Evolutionary conservation across 2,888 invertebrate species (phyloP), one percentile per base, ranked within the genome.

Genomic region (Agriotes lineatus): DNA sequence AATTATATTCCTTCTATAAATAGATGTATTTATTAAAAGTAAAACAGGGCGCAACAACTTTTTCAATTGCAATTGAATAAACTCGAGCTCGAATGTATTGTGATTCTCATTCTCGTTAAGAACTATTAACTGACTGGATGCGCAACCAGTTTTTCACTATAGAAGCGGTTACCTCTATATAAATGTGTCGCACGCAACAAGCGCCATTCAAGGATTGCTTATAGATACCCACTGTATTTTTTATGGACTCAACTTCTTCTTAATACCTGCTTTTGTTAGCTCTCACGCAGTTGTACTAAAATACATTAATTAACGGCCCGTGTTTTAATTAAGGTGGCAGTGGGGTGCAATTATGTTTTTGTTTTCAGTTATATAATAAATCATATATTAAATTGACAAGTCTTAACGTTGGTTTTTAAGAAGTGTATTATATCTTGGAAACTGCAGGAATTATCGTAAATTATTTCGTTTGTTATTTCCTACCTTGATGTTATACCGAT

Each of bases 1-100:
- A 14, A 33, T 33, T 52, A 52, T 33, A 52, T 30, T 30, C 30
- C 6, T 6, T 18, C 78, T 77, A 63, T 56, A 56, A 56, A 56
- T 56, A 56, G 56, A 56, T 37, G n/a, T 56, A 56, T 56, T 56
- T 56, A 56, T 56, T 39, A 56, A 56, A 56, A 56, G 56, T 56
- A 56, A 56, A 56, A 16, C 39, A 39, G 37, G 1, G 35, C 39
- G 12, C 56, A 10, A 19, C 56, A 56, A 22, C 56, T 56, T 56
- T 56, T 56, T 56, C 56, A 39, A 4, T 7, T 5, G 33, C 6
- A 56, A 22, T 39, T 56, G 56, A 56, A 56, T 39, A 39, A 39
- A 56, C 16, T 6, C 35, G 20, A 12, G 12, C 39, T 56, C 19
- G 39, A 56, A 39, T 12, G 56, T 22, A 37, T 56, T 56, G 56